phyloP scores from a whole-genome alignment of 2,113 vertebrate species.

The Pavo muticus region DNA sequence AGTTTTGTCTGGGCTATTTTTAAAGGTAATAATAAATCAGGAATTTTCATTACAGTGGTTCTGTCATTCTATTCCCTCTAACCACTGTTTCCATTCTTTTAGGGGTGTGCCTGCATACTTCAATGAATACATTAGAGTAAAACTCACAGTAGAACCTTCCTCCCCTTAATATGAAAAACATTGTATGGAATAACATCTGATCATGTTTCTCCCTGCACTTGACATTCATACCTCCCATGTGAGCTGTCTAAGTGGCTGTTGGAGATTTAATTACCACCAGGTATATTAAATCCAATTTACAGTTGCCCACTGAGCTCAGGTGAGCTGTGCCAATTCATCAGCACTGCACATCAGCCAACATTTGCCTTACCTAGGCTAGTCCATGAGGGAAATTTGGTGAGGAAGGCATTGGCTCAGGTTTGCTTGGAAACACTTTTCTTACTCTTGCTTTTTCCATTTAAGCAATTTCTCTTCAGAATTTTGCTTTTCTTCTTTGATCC shows the following conservation, averaged over 20 bases:
- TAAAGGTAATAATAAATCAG: background rate
- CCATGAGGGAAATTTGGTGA: background rate
- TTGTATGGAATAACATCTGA: background rate
- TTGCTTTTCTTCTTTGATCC: background rate
- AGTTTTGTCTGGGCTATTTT: background rate
- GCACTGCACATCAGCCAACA: background rate
- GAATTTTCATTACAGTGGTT: background rate
- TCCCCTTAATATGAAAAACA: background rate
- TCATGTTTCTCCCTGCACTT: background rate
- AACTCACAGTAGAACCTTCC: background rate
- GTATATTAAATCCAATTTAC: background rate
- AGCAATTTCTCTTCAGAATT: background rate
- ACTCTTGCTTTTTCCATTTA: background rate
- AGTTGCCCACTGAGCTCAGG: rapidly evolving
- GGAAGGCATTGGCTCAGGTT: background rate
- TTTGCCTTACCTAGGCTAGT: background rate
- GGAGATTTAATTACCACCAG: background rate
- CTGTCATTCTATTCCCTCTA: background rate
- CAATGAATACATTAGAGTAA: background rate
- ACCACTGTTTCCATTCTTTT: background rate
- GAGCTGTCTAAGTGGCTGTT: background rate
- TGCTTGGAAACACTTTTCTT: background rate
- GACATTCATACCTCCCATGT: background rate
- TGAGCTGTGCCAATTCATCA: rapidly evolving
- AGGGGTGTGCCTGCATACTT: background rate